phyloP scores from a whole-genome alignment of 1,140 invertebrate genomes.

The Heterodera carotae region DNA sequence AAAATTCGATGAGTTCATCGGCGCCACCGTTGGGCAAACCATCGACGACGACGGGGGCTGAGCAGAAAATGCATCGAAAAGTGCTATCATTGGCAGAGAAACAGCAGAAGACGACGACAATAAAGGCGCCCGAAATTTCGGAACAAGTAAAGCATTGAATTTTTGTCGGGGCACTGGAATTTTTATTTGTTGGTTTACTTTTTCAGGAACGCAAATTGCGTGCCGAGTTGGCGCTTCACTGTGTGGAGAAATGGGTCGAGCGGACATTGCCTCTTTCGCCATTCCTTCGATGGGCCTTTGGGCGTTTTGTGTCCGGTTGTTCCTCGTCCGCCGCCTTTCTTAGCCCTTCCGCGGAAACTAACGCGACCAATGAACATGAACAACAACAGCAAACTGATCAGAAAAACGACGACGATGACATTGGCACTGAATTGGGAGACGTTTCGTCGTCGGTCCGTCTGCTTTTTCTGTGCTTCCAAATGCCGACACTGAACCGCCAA shows the following conservation, averaged over 20 bases:
- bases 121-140: neutral
- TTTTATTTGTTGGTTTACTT: neutral
- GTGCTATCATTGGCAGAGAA: neutral
- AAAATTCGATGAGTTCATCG: slow-evolving; percentile 24
- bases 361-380: neutral
- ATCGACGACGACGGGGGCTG: neutral
- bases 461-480: slow-evolving; percentile 32
- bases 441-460: slow-evolving; percentile 14
- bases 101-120: neutral
- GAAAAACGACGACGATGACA: neutral
- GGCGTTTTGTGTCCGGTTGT: neutral
- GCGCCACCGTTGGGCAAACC: neutral
- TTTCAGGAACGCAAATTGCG: slow-evolving; percentile 38
- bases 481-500: slow-evolving; percentile 37
- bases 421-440: neutral
- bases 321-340: neutral
- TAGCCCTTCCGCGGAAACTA: neutral
- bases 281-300: slow-evolving; percentile 17
- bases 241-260: slow-evolving; percentile 31
- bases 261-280: slow-evolving; percentile 26
- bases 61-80: neutral
- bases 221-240: slow-evolving; percentile 39
- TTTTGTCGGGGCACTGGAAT: no score
- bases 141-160: neutral
- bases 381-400: neutral